Base-by-base conservation (phyloP, 2,797 vertebrate species). In the Neostethus bicornis region DNA sequence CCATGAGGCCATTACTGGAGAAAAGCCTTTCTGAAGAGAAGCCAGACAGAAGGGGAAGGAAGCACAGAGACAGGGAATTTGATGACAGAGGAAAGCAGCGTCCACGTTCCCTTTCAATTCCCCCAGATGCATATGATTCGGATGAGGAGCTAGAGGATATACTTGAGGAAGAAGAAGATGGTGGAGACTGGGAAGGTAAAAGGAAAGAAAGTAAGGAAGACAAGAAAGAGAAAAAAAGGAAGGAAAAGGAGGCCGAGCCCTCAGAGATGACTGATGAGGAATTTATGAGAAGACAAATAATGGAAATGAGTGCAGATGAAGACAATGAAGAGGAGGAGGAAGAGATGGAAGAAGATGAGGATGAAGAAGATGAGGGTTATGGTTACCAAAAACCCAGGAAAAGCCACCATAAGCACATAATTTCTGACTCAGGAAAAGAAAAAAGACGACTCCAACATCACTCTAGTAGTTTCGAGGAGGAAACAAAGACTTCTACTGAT, bases 251-350 rank as follows among this genome's bases (percentile, higher is more conserved):
- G 63, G 70, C 3, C 56, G 94, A 90, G 72, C 92, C 86, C 85
- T 92, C 89, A 0, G 93, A 94, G 24, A 91, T 92, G 79, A 95
- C 93, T 0, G 98, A 98, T 13, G 97, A 99, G 77, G 97, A 99
- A 45, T 98, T 96, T 85, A 99, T 99, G 96, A 90, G 97, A 62
- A 91, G 95, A 69, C 97, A 99, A 84, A 95, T 99, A 61, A 90
- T 99, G 87, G 97, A 98, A 84, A 99, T 99, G 97, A 99, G 97
- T 1, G 97, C 97, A 0, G 97, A 99, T 83, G 97, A 99, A 73
- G 97, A 98, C 47, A 91, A 87, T 44, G 90, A 35, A 16, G 34
- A 91, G 28, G 88, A 84, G 8, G 85, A 89, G 48, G 80, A 87
- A 0, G 92, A 94, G 42, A 82, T 88, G 70, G 90, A 90, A 39